These are phyloP conservation scores for Theodoxus fluviatilis DNA, from an alignment of 2,888 invertebrate species.

Conservation along the genomic window DNA sequence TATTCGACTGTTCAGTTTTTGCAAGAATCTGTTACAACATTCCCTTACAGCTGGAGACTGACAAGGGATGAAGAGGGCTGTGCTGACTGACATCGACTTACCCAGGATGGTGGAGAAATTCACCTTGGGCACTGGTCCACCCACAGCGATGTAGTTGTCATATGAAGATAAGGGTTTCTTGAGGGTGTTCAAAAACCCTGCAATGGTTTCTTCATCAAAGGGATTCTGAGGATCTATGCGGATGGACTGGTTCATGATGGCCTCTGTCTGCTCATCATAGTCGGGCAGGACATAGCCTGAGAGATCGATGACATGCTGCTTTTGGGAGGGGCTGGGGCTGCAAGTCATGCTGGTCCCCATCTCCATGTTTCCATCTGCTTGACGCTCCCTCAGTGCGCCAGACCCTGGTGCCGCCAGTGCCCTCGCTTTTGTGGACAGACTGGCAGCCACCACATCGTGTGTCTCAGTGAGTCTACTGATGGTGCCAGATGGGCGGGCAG, in stretches of 20 bases:
- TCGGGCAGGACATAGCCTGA: conserved; percentile 47
- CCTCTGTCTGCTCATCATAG: conserved; percentile 41
- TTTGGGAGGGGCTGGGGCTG: not conserved
- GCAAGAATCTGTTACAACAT: no score
- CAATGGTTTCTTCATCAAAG: conserved; percentile 77
- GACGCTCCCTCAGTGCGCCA: conserved; percentile 15
- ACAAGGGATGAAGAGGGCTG: no score
- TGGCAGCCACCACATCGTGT: no score
- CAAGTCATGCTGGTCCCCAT: not conserved
- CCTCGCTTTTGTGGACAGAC: no score
- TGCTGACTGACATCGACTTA: no score
- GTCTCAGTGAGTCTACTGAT: no score
- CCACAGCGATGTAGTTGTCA: conserved; percentile 39
- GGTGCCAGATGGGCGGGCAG: no score
- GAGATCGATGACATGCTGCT: conserved; percentile 51
- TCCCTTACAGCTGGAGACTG: no score
- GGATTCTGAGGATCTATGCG: conserved; percentile 72
- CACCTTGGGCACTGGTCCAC: conserved; percentile 38
- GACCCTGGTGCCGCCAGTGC: no score
- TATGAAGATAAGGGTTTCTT: conserved; percentile 42
- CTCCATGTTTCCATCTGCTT: not conserved
- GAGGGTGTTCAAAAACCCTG: conserved; percentile 74
- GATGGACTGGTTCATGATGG: conserved; percentile 47
- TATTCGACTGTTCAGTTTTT: no score
- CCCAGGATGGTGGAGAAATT: no score